Percentiles rank a stretch among this genome's conserved stretches.
phyloP scores from a whole-genome alignment of 2,113 vertebrate species.

The Myotis yumanensis region DNA sequence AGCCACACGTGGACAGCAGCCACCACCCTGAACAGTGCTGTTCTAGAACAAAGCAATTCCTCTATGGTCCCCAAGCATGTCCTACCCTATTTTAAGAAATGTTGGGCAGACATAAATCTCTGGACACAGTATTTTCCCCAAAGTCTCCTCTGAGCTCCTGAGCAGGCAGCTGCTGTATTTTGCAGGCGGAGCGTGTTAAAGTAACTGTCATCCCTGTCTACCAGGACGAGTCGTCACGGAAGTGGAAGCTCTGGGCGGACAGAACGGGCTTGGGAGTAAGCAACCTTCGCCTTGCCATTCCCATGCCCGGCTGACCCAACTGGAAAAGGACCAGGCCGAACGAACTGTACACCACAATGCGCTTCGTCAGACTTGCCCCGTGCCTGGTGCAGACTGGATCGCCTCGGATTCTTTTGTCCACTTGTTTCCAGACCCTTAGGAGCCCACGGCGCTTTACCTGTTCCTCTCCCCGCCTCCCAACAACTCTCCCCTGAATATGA shows the following conservation, averaged over 20 bases:
- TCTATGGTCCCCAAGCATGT: neutral
- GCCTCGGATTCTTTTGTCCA: neutral
- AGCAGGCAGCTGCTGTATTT: neutral
- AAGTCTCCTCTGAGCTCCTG: neutral
- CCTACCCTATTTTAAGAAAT: neutral
- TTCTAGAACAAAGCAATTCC: neutral
- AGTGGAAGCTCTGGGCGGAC: neutral
- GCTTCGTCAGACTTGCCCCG: neutral
- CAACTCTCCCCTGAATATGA: neutral
- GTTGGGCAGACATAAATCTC: neutral
- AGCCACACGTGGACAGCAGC: neutral
- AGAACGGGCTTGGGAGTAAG: neutral
- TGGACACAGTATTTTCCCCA: neutral
- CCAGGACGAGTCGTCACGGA: neutral
- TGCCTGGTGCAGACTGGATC: neutral
- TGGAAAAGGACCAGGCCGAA: neutral
- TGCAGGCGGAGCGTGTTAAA: neutral
- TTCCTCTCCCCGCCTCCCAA: neutral
- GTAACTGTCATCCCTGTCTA: neutral
- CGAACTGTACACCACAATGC: neutral
- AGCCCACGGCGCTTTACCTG: neutral
- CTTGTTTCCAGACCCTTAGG: neutral
- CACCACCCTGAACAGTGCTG: neutral
- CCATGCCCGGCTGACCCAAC: neutral
- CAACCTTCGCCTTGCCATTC: neutral